Conservation (phyloP, 2,888 invertebrate genomes). For the Pachliopta kotzebuea region DNA sequence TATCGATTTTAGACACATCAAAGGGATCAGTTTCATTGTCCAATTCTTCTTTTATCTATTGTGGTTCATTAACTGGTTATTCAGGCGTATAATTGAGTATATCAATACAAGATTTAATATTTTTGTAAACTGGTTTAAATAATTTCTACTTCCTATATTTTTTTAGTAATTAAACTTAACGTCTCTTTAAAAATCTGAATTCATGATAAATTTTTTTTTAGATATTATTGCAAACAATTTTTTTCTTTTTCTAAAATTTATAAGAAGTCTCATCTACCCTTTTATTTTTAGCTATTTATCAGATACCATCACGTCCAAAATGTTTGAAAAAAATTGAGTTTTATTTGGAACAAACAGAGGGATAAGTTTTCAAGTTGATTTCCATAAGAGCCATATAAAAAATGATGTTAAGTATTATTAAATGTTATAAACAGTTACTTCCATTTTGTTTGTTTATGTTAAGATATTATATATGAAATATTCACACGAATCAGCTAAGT, state of each 20-base stretch:
- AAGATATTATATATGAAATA: neutral
- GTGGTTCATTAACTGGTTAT: neutral
- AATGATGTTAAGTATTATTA: too few relatives aligned
- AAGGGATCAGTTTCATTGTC: neutral
- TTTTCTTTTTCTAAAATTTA: neutral
- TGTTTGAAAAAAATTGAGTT: neutral
- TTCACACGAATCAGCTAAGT: conserved; percentile 1
- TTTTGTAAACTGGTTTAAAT: neutral
- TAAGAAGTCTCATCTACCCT: neutral
- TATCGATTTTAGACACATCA: conserved; percentile 1
- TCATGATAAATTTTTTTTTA: too few relatives aligned
- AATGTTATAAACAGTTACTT: too few relatives aligned
- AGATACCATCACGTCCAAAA: neutral
- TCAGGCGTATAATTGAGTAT: neutral
- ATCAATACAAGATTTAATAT: neutral
- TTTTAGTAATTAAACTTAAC: too few relatives aligned
- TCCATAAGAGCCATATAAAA: too few relatives aligned
- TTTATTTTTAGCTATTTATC: neutral
- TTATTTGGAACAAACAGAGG: neutral
- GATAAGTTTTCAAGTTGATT: too few relatives aligned
- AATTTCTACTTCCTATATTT: neutral
- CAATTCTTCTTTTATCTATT: neutral
- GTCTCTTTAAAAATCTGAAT: too few relatives aligned
- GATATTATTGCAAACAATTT: too few relatives aligned
- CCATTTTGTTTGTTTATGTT: neutral